Percentiles rank a stretch among this genome's conserved stretches.
Conservation (phyloP, 2,888 invertebrate species). For the Xestia sexstrigata region DNA sequence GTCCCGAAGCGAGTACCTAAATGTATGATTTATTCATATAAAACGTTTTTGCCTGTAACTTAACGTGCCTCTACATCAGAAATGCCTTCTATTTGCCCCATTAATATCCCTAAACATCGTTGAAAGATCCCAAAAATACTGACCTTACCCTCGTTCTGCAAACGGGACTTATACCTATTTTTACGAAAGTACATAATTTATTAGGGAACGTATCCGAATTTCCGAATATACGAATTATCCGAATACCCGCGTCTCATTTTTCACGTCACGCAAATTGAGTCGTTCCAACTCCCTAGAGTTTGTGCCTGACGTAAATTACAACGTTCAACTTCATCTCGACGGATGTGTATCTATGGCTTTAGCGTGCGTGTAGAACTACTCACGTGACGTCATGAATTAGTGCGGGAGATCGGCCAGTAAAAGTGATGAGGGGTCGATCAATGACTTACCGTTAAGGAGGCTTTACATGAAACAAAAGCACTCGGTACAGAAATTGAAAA, state of each 20-base stretch:
- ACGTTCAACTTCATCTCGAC: slow-evolving; percentile 51
- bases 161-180: slow-evolving; percentile 42
- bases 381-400: slow-evolving; percentile 51
- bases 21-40: slow-evolving; percentile 28
- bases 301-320: slow-evolving; percentile 68
- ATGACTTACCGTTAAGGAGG: slow-evolving; percentile 11
- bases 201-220: slow-evolving; percentile 51
- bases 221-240: slow-evolving; percentile 56
- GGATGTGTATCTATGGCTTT: slow-evolving; percentile 27
- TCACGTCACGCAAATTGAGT: slow-evolving; percentile 73
- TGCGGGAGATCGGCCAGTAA: slow-evolving; percentile 25
- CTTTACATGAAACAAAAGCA: slow-evolving; percentile 12
- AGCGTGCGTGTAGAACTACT: slow-evolving; percentile 13
- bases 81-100: slow-evolving; percentile 24
- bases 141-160: slow-evolving; percentile 28
- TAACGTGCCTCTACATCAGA: slow-evolving; percentile 14
- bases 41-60: slow-evolving; percentile 16
- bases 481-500: neutral
- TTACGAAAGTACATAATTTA: slow-evolving; percentile 57
- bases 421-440: slow-evolving; percentile 37
- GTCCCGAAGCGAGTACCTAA: neutral
- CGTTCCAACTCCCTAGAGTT: slow-evolving; percentile 70
- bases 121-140: slow-evolving; percentile 41
- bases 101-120: slow-evolving; percentile 39
- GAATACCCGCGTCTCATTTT: slow-evolving; percentile 69